Base-by-base conservation (phyloP, 2,888 invertebrate genomes). In the Lasioglossum oenotherae region DNA sequence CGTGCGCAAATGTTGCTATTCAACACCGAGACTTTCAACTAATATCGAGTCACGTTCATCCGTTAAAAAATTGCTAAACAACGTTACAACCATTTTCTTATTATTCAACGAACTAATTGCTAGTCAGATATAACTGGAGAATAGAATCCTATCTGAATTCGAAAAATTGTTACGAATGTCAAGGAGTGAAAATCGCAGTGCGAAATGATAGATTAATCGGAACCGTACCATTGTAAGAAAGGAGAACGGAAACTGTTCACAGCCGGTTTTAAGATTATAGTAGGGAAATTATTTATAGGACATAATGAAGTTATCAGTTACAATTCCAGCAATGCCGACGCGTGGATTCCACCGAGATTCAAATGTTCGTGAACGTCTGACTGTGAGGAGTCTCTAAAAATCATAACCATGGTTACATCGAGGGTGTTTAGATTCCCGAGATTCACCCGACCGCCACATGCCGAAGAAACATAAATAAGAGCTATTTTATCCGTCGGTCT, bases 401-500 rank as follows among this genome's bases (percentile, higher is more conserved):
- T 71, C 41, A 4, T 41, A 57, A 60, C 31, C 72, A 72, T 72
- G 27, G 41, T n/a, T 44, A 67, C 69, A 4, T 49, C 31, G 10
- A 12, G 19, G 19, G 14, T 23, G 23, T 27, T 64, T 12, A 77
- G 0, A 16, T 64, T 49, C 53, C 35, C 35, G 27, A 60, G 12
- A n/a, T 75, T 72, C 35, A 14, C n/a, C 31, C 4, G 57, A 46
- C 69, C 46, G 19, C 16, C 31, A 2, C 31, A 31, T 31, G 31
- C 31, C 4, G 0, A 14, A 16, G n/a, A 53, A 74, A 78, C 41
- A 10, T 60, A 78, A 71, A 78, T 71, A 60, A 73, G 72, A 67
- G 27, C n/a, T 74, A 49, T 16, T 14, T 72, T 81, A 67, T 27
- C 73, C n/a, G 10, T 14, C 23, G 16, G n/a, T 75, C 57, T 57